Conservation (phyloP, 2,888 invertebrate genomes). For the Sphaeridia pumilis region DNA sequence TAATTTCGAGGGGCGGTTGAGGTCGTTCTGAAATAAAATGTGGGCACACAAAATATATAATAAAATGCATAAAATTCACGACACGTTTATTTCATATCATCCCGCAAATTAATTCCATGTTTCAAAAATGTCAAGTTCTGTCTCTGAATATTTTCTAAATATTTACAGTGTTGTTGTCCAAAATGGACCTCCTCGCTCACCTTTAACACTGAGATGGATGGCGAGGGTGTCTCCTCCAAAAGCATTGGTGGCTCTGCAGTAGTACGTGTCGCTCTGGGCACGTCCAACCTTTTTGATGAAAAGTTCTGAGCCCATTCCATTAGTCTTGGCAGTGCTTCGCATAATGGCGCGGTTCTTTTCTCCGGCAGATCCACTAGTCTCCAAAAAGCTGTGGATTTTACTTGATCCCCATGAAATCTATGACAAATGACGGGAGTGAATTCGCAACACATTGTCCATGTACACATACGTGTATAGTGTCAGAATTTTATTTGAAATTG, state of each 20-base stretch:
- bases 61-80: too few species aligned
- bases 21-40: constrained; percentile 41
- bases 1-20: constrained; percentile 41
- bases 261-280: constrained; percentile 39
- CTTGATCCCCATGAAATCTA: constrained; percentile 13
- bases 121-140: neutral
- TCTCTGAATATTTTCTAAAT: too few species aligned
- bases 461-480: neutral
- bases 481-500: too few species aligned
- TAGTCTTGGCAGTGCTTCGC: constrained; percentile 42
- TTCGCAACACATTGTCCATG: neutral
- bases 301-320: constrained; percentile 42
- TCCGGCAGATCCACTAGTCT: constrained; percentile 13
- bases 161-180: neutral
- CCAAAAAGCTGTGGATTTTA: constrained; percentile 23
- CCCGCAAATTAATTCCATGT: neutral
- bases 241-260: constrained; percentile 43
- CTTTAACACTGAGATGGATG: constrained; percentile 44
- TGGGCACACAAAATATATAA: too few species aligned
- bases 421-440: neutral
- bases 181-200: constrained; percentile 38
- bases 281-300: constrained; percentile 36
- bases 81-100: neutral
- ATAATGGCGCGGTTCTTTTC: constrained; percentile 23
- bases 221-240: constrained; percentile 44